Evolutionary conservation across 1,140 invertebrate species (phyloP).

Genomic region (Nautilus pompilius): DNA sequence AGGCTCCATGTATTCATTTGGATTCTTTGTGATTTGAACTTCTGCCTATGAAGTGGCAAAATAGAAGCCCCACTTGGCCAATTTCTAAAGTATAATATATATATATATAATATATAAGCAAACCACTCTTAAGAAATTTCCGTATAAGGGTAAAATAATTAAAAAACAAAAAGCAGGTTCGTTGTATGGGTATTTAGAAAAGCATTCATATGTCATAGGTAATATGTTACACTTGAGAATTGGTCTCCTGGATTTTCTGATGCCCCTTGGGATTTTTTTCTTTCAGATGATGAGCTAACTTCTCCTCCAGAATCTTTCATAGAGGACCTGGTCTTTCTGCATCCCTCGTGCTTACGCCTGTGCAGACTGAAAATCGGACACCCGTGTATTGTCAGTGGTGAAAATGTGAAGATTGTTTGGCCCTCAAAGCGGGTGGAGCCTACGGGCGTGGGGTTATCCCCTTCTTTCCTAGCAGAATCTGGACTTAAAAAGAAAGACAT

Average conservation of each 20-base stretch:
- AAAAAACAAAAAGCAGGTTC: too few species aligned
- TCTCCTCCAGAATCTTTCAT: constrained; percentile 5
- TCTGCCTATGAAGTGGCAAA: too few species aligned
- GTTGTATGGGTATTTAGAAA: too few species aligned
- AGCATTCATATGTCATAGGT: too few species aligned
- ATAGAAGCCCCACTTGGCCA: too few species aligned
- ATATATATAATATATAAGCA: too few species aligned
- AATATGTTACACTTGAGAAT: not conserved
- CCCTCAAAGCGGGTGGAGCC: constrained; percentile 11
- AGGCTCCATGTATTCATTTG: too few species aligned
- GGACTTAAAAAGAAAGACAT: not conserved
- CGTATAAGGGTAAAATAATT: too few species aligned
- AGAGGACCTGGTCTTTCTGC: constrained; percentile 15
- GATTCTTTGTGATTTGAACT: too few species aligned
- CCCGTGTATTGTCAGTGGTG: constrained; percentile 16
- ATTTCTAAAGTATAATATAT: too few species aligned
- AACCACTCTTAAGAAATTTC: too few species aligned
- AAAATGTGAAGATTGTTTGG: constrained; percentile 16
- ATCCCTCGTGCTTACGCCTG: constrained; percentile 21
- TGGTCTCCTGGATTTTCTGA: not conserved
- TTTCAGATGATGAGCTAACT: constrained; percentile 1
- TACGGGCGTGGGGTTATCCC: constrained; percentile 12
- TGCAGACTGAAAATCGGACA: constrained; percentile 22
- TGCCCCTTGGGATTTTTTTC: not conserved
- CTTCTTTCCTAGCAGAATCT: not conserved